Evolutionary conservation across 2,888 invertebrate genomes (phyloP), one percentile per base, ranked within the genome.

Genomic region (Amiota communis): DNA sequence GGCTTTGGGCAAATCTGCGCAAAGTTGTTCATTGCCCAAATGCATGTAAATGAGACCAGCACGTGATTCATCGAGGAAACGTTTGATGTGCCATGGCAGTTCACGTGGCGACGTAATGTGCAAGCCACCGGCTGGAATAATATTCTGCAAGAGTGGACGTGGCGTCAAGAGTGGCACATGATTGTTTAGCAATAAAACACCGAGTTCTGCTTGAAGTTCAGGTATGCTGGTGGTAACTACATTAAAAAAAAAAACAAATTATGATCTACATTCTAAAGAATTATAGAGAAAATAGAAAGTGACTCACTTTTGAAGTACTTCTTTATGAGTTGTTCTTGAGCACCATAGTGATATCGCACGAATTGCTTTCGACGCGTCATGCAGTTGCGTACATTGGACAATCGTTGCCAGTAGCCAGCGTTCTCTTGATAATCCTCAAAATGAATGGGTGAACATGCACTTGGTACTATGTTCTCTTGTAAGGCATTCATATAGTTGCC

Each of bases 111-210:
- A 87, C 9, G 89, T 88, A 47, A 92, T 89, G 74, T 92, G 92
- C 12, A 92, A 80, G 10, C 92, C 93, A 0, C 91, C 92, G 1
- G 92, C 91, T 57, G 91, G 90, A 6, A 92, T 85, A 11, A 91
- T 86, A 13, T 90, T 90, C 3, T 90, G 89, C 9, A 91, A 84
- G 1, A 87, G 78, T 0, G 92, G 91, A 36, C 90, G 87, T 0
- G 91, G 86, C 1, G 88, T 88, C 65, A 90, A 85, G n/a, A 92
- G 75, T 3, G 90, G 89, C 69, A 90, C 88, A 84, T 92, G 91
- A 48, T 90, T 90, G 80, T 92, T 92, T 0, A 91, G 79, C 48
- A 92, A 76, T 1, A 91, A 80, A 10, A 92, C 77, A 2, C 91
- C 89, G 2, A 91, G 83, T 69, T 89, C 89, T 3, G 87, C 87